Percentiles rank a stretch among this genome's conserved stretches.
phyloP scores from a whole-genome alignment of 64 coral and sea anemone genomes.

The Acropora tenuis region DNA sequence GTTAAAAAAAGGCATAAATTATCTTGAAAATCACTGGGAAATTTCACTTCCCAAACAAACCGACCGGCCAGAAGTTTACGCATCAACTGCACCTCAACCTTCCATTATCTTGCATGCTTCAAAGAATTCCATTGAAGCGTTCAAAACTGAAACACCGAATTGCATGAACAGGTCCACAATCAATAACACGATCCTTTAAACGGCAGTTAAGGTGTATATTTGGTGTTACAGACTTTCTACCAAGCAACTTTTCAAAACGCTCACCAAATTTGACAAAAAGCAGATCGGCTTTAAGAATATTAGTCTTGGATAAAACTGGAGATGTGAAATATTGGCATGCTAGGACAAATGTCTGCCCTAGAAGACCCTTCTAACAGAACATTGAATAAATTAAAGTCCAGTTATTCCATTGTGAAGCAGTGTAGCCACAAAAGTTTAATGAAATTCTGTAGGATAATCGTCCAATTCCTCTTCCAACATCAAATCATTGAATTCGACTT shows the following conservation, averaged over 20 bases:
- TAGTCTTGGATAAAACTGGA: constrained; percentile 26
- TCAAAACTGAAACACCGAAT: constrained; percentile 45
- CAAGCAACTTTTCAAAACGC: neutral
- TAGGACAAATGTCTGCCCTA: neutral
- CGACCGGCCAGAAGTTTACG: neutral
- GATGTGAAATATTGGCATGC: neutral
- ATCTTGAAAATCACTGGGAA: constrained; percentile 1
- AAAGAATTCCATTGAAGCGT: constrained; percentile 38
- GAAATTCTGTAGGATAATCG: constrained; percentile 15
- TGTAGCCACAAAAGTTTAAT: neutral
- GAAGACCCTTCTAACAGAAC: neutral
- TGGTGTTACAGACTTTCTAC: neutral
- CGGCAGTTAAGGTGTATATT: constrained; percentile 4
- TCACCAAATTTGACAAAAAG: constrained; percentile 11
- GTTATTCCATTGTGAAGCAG: neutral
- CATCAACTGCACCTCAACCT: constrained; percentile 49
- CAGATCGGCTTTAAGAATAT: neutral
- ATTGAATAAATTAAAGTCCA: neutral
- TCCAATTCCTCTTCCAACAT: neutral
- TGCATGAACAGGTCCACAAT: constrained; percentile 5
- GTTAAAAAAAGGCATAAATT: neutral
- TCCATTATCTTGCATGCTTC: constrained; percentile 22
- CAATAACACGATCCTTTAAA: constrained; percentile 12
- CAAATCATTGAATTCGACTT: neutral
- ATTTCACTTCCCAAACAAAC: neutral